Conservation (phyloP, 2,113 vertebrate genomes). For the Melanerpes formicivorus region DNA sequence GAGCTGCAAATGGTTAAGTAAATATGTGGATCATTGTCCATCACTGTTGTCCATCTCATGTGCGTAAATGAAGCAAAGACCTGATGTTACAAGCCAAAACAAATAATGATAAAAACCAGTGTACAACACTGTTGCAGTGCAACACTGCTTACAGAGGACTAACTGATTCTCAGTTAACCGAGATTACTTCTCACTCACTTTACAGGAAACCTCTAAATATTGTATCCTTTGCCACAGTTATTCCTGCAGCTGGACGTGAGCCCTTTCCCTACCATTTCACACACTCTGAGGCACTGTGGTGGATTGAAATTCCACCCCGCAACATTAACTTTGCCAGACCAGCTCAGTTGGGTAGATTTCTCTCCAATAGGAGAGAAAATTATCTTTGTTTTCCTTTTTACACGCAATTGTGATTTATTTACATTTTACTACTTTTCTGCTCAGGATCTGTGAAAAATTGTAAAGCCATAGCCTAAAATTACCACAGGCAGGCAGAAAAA, state of each 20-base stretch:
- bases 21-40: background rate
- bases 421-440: too few species aligned
- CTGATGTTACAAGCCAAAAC: background rate
- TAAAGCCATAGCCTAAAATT: too few species aligned
- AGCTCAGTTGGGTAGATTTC: too few species aligned
- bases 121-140: background rate
- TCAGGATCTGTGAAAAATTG: too few species aligned
- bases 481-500: background rate
- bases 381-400: too few species aligned
- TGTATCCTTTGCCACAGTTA: background rate
- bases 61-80: background rate
- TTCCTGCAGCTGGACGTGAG: background rate
- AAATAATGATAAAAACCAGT: background rate
- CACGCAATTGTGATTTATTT: too few species aligned
- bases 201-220: background rate
- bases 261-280: background rate
- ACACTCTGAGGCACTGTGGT: background rate
- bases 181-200: background rate
- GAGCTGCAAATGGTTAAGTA: background rate
- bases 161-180: background rate
- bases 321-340: too few species aligned
- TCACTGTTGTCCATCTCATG: accelerated
- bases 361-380: too few species aligned
- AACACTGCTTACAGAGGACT: background rate
- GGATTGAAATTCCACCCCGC: too few species aligned